Evolutionary conservation across 1,140 invertebrate genomes (phyloP), one percentile per base, ranked within the genome.

Genomic region (Zaprionus ghesquierei): DNA sequence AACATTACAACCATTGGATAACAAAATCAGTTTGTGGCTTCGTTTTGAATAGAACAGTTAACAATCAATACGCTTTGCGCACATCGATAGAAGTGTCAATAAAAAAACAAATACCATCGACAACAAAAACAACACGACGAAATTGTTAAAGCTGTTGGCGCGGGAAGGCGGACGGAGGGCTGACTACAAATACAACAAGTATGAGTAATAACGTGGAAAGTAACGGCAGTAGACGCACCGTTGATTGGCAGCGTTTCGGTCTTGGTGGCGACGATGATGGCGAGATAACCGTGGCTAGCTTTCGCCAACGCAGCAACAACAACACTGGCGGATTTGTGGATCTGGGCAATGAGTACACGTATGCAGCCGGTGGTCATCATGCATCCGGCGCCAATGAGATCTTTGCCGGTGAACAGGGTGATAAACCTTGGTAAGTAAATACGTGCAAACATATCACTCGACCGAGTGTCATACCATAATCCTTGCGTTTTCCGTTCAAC

Each of bases 331-430:
- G 94, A 22, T 96, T 96, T 81, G 94, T 95, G 22, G 94, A 95
- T 89, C 92, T 95, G 41, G 94, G 94, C n/a, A 95, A 94, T 92
- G 95, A 95, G 90, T 95, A 95, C 93, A 95, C 95, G 78, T 94
- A 96, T 92, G 95, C 94, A 58, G 94, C 94, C 46, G 95, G 95
- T 84, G 96, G 96, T 31, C 96, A 97, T 91, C 95, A 96, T 92
- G 95, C 95, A n/a, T 95, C 96, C 44, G 95, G 95, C 65, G 95
- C 95, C 22, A 97, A 97, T 93, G 97, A 98, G 92, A 94, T 98
- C 35, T 98, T 97, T 92, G 96, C 96, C 20, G 96, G 97, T 91
- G 96, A 97, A 93, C 96, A 96, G 94, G 97, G 91, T 15, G 91
- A 92, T 59, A 92, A 92, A 58, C 91, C 91, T 15, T 92, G 91